Base-by-base conservation (phyloP, 2,113 vertebrate species). In the Istiophorus platypterus region DNA sequence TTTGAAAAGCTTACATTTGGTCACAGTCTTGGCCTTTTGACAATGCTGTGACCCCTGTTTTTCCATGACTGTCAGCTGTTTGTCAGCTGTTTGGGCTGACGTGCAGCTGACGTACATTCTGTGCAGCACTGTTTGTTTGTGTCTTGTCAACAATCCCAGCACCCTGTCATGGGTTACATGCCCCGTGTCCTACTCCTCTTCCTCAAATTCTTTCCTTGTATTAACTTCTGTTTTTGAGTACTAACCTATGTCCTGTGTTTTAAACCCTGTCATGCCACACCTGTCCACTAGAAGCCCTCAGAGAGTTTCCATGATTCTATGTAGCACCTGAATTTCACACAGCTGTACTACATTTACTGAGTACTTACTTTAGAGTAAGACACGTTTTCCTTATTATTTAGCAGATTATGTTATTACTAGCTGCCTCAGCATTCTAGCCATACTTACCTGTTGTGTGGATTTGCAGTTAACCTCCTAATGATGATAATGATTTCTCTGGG, bases 101-200 rank as follows among this genome's bases (percentile, higher is more conserved):
- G 34, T 77, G 64, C 18, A 72, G 72, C 74, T 77, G 81, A 85
- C 51, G 57, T 62, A 29, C 47, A 49, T 76, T 76, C 62, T 70
- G 58, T 62, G 72, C 56, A 61, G 51, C 2, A 24, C 31, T 71
- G 75, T 84, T 89, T 91, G 71, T 85, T 84, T 85, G 71, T 84
- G 78, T 80, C 70, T 56, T 69, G 74, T 85, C 82, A 89, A 87
- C 82, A 89, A 89, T 76, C 59, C 54, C 15, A 17, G 27, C 26
- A 57, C 57, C 45, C 22, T 74, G 75, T 72, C 68, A 80, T 56
- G 64, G 34, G 15, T 54, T 7, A 5, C 39, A 71, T 10, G 7
- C 14, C 34, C 52, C 8, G 22, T 27, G 18, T 75, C 39, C 31
- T 29, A 31, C 65, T 56, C 18, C 24, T 29, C 45, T 52, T 66